phyloP scores from a whole-genome alignment of 2,797 vertebrate species.

The Sebastes matsubarae region DNA sequence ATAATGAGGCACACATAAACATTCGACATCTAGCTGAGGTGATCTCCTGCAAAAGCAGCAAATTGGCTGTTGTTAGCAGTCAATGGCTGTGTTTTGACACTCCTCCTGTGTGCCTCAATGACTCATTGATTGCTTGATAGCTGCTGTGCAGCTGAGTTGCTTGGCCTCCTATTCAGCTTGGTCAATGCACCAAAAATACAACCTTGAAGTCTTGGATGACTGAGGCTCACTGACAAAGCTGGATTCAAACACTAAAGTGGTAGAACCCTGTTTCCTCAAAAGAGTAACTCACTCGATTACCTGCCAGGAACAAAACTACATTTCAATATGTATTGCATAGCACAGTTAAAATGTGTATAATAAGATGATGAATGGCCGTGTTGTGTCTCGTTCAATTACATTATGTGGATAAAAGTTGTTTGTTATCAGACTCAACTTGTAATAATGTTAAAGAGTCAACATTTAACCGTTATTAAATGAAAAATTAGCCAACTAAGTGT shows the following conservation, averaged over 20 bases:
- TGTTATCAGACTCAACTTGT: conserved; percentile 18
- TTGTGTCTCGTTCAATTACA: conserved; percentile 16
- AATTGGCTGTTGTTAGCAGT: conserved; percentile 75
- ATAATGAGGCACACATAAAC: conserved; percentile 66
- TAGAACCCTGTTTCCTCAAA: conserved; percentile 9
- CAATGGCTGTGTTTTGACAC: conserved; percentile 78
- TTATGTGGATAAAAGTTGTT: conserved; percentile 3
- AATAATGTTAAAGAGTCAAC: not conserved
- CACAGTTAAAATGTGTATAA: not conserved
- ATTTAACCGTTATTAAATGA: conserved; percentile 5
- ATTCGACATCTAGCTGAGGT: conserved; percentile 64
- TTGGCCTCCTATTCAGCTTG: conserved; percentile 64
- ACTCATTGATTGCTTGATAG: conserved; percentile 79
- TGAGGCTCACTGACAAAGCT: conserved; percentile 14
- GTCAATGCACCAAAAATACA: conserved; percentile 73
- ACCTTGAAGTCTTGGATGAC: conserved; percentile 34
- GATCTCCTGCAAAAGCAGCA: conserved; percentile 69
- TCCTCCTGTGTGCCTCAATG: conserved; percentile 71
- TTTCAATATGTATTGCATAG: not conserved
- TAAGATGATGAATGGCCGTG: conserved; percentile 6
- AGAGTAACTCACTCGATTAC: not conserved
- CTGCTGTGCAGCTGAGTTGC: conserved; percentile 64
- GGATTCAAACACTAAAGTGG: conserved; percentile 18
- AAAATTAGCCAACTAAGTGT: conserved; percentile 18
- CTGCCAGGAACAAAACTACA: conserved; percentile 1